phyloP scores from a whole-genome alignment of 2,113 vertebrate genomes.

The Thryonomys swinderianus region DNA sequence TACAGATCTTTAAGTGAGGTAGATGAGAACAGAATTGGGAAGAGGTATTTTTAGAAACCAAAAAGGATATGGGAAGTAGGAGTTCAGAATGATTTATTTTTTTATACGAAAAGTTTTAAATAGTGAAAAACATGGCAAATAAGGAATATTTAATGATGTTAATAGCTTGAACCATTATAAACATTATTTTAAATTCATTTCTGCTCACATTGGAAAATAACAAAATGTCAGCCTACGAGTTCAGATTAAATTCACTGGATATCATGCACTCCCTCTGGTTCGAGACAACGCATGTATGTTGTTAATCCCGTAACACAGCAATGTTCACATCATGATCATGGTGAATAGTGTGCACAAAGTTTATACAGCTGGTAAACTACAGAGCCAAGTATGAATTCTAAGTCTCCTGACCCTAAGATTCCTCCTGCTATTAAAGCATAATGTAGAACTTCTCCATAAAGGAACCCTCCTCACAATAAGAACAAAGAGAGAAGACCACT shows the following conservation, averaged over 20 bases:
- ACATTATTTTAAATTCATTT: conserved; percentile 15
- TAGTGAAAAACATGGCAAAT: not conserved
- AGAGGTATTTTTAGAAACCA: conserved; percentile 13
- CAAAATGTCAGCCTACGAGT: not conserved
- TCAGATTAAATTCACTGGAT: not conserved
- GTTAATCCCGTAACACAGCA: not conserved
- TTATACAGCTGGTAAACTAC: not conserved
- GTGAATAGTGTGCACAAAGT: not conserved
- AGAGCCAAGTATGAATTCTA: not conserved
- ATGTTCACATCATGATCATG: not conserved
- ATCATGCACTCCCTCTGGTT: not conserved
- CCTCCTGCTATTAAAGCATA: not conserved
- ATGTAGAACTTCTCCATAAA: not conserved
- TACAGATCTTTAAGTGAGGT: not conserved
- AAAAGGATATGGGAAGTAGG: not conserved
- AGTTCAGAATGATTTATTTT: conserved; percentile 11
- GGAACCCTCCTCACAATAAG: not conserved
- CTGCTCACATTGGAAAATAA: conserved; percentile 9
- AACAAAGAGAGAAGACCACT: not conserved
- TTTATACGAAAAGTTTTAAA: not conserved
- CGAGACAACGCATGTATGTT: not conserved
- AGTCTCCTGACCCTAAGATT: not conserved
- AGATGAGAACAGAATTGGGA: not conserved
- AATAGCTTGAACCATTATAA: not conserved
- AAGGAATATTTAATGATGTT: not conserved